Evolutionary conservation across 2,113 vertebrate genomes (phyloP), one percentile per base, ranked within the genome.

Genomic region (Asarcornis scutulata): DNA sequence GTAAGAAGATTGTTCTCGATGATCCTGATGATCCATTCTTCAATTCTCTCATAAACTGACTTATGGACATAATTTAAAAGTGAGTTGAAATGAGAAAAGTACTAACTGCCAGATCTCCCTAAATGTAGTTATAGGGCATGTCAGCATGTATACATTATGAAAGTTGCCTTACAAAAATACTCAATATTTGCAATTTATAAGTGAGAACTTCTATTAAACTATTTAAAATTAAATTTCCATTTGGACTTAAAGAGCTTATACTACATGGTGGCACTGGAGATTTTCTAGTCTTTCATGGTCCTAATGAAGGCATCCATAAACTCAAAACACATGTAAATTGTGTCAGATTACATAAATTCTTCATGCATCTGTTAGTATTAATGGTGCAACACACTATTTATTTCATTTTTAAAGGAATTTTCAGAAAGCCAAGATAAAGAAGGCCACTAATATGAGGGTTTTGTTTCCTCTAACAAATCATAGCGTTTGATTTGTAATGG

Each of bases 391-490:
- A 7, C 5, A 71, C 42, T 79, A 46, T 2, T 53, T 0, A 23
- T 71, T 73, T 62, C 10, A 15, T 42, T 90, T 77, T 75, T 72
- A 42, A 60, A 62, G 6, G 1, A 3, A 0, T 38, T 83, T 88
- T 83, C 14, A 72, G 62, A 85, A 86, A 86, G 66, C 38, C n/a
- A 36, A 38, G 16, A 59, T 5, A 77, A 78, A 69, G 4, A 78
- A 69, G 4, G 31, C 4, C 2, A 29, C 72, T 75, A 55, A 21
- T 1, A 17, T 0, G 0, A 23, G 17, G 12, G 7, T 4, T 7
- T 68, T 90, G 13, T 83, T 87, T 71, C 32, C 13, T 78, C n/a
- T 63, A 32, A 55, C 66, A 94, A 66, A n/a, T 25, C 17, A 7
- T 1, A 27, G 1, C 9, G 16, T 32, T 6, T 15, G 20, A 48